Base-by-base conservation (phyloP, 2,113 vertebrate species). In the Tachysurus fulvidraco region DNA sequence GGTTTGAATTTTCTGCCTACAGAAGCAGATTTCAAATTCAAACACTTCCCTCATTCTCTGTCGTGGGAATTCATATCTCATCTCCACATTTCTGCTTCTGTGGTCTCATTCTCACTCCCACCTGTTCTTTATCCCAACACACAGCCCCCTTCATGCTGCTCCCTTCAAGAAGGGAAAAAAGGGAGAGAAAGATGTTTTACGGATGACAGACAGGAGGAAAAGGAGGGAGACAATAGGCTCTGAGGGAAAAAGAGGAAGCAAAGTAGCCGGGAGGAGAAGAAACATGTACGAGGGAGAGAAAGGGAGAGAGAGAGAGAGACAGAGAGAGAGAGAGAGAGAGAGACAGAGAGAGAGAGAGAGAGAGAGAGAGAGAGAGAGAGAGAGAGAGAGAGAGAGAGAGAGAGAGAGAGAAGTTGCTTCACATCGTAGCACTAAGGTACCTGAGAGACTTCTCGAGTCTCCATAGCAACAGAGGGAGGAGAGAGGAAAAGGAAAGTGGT, bases 401-500 rank as follows among this genome's bases (percentile, higher is more conserved):
- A 79, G 78, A 69, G 67, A 30, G 46, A 85, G 64, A 73, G 82
- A 82, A 83, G 73, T 81, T 87, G 73, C 54, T 85, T 83, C 44
- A 86, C 55, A 81, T 77, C 52, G 10, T 30, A 90, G 83, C 50
- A 86, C 57, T 60, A 62, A 84, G 82, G 77, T 41, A 88, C 89
- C 87, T 85, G 87, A 81, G 83, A 90, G 85, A 85, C 85, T 88
- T 90, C 82, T 85, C 62, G 82, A 88, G 89, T 90, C 84, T 88
- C 89, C 87, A 90, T 90, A 88, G 89, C 89, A 90, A 90, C 89
- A 90, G 69, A 81, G 87, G 89, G 87, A 57, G 89, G 89, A 84
- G 17, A 79, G 36, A 88, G 23, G 76, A 81, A 52, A 54, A n/a
- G 46, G 14, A 30, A 19, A 50, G 41, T 28, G 7, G 69, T 6